Evolutionary conservation across 1,140 invertebrate species (phyloP).

Genomic region (Drosophila triauraria): DNA sequence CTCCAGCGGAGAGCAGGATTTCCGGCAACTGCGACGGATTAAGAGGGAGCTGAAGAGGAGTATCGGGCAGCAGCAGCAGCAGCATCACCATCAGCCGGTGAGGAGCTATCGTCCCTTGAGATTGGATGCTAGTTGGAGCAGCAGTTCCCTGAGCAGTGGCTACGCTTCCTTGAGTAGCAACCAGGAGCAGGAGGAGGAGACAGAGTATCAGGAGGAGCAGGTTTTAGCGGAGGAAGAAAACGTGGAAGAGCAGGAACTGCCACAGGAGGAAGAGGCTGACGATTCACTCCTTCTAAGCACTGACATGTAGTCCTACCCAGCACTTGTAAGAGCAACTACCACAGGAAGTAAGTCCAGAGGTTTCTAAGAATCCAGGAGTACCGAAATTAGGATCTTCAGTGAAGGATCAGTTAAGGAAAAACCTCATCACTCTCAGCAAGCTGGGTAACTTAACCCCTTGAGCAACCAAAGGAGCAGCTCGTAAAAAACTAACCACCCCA

Average conservation of each 20-base stretch:
- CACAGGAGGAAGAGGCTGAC: neutral
- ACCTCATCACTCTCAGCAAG: neutral
- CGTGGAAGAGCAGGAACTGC: slow-evolving; percentile 3
- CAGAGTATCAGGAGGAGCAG: slow-evolving; percentile 6
- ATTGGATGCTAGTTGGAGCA: slow-evolving; percentile 48
- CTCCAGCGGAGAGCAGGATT: slow-evolving; percentile 51
- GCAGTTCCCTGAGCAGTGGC: slow-evolving; percentile 61
- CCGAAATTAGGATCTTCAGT: neutral
- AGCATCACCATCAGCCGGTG: slow-evolving; percentile 33
- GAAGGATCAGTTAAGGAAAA: neutral
- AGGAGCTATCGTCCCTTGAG: slow-evolving; percentile 38
- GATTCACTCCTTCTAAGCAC: slow-evolving; percentile 34
- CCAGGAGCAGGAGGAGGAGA: slow-evolving; percentile 24
- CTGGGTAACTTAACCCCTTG: slow-evolving; percentile 9
- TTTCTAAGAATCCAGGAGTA: neutral
- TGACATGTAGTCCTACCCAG: slow-evolving; percentile 22
- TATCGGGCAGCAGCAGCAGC: slow-evolving; percentile 68
- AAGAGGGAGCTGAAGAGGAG: slow-evolving; percentile 70
- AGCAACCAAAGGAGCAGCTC: neutral
- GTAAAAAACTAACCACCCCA: slow-evolving; percentile 16
- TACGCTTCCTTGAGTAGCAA: slow-evolving; percentile 52
- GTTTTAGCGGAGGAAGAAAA: neutral
- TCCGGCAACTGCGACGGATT: slow-evolving; percentile 64
- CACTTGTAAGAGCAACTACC: too few relatives aligned
- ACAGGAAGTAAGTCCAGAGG: neutral